These are phyloP conservation scores for Dendrolimus punctatus DNA, from an alignment of 1,140 invertebrate species.

Conservation along the genomic window DNA sequence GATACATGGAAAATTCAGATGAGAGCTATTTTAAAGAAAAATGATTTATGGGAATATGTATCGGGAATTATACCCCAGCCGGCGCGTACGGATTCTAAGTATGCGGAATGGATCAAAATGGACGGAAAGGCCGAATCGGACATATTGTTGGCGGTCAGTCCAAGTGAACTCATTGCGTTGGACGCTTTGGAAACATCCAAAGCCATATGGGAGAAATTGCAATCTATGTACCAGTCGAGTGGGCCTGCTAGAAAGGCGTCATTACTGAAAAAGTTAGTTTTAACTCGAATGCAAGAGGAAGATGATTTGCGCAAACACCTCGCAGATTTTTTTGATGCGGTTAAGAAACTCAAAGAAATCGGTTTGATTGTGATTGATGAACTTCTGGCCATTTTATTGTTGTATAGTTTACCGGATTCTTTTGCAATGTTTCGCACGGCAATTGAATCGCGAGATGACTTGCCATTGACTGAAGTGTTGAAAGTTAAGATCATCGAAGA, in stretches of 20 bases:
- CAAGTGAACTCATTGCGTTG: slow-evolving; percentile 19
- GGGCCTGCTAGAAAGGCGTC: slow-evolving; percentile 24
- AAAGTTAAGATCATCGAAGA: slow-evolving; percentile 24
- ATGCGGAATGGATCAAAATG: slow-evolving; percentile 20
- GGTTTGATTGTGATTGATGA: slow-evolving; percentile 26
- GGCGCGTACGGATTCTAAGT: slow-evolving; percentile 13
- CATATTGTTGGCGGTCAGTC: slow-evolving; percentile 24
- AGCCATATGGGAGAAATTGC: slow-evolving; percentile 24
- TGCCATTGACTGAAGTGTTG: slow-evolving; percentile 18
- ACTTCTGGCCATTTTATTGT: slow-evolving; percentile 21
- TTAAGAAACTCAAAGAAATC: slow-evolving; percentile 27
- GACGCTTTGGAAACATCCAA: slow-evolving; percentile 24
- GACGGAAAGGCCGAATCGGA: slow-evolving; percentile 26
- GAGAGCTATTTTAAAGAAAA: slow-evolving; percentile 27
- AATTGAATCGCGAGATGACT: slow-evolving; percentile 24
- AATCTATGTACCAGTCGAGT: slow-evolving; percentile 23
- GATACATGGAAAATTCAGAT: slow-evolving; percentile 28
- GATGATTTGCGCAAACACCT: slow-evolving; percentile 24
- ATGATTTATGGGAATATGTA: slow-evolving; percentile 24
- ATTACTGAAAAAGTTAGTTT: slow-evolving; percentile 24
- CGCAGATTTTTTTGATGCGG: slow-evolving; percentile 26
- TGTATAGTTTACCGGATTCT: slow-evolving; percentile 23
- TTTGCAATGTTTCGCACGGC: slow-evolving; percentile 22
- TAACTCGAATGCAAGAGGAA: slow-evolving; percentile 23
- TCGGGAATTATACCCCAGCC: slow-evolving; percentile 14